A percentile compares a stretch with the other conserved stretches of the same genome.
phyloP scores from a whole-genome alignment of 2,797 vertebrate genomes.

The Pseudochirops corinnae region DNA sequence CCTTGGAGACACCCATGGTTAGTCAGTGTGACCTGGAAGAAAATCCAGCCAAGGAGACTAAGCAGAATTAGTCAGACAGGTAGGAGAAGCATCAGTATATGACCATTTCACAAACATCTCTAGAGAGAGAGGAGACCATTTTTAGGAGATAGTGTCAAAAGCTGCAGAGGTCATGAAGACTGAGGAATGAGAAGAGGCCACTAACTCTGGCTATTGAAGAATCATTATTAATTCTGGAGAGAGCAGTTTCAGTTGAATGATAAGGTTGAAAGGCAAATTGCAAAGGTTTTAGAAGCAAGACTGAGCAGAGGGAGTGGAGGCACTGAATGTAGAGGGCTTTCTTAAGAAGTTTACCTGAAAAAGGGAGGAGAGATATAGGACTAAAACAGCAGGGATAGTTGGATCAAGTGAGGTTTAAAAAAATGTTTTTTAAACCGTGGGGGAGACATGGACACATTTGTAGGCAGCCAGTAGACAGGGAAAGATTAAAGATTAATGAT shows the following conservation, averaged over 20 bases:
- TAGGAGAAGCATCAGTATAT: background rate
- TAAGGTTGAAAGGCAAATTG: background rate
- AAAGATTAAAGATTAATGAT: background rate
- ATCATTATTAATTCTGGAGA: background rate
- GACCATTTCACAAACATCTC: background rate
- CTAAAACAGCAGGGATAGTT: background rate
- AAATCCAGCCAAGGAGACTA: background rate
- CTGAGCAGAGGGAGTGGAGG: background rate
- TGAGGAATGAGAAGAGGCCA: background rate
- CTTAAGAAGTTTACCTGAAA: background rate
- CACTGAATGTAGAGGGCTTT: background rate
- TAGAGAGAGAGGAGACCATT: background rate
- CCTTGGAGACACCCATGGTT: background rate
- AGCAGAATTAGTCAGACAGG: background rate
- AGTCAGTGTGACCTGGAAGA: background rate
- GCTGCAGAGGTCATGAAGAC: background rate
- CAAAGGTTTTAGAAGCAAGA: background rate
- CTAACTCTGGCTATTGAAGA: background rate
- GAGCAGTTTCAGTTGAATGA: background rate
- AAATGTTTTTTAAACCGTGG: background rate
- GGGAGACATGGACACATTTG: background rate
- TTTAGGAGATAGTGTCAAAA: background rate
- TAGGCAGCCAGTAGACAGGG: background rate
- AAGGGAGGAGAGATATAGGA: background rate
- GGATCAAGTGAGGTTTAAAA: background rate